phyloP scores from a whole-genome alignment of 2,113 vertebrate species.

The Athene cunicularia region DNA sequence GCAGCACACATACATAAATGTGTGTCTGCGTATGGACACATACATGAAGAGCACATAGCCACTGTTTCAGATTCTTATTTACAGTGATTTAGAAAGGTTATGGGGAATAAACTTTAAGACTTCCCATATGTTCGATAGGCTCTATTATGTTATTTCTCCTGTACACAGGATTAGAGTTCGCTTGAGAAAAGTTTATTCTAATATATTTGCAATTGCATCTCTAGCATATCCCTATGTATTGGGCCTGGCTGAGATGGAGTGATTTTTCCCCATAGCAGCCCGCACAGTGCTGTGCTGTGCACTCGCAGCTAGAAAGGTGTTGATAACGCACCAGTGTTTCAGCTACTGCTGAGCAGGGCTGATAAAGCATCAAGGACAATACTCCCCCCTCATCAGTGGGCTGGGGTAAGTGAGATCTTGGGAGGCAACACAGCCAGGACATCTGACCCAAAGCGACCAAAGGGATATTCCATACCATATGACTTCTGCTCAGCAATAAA shows the following conservation, averaged over 20 bases:
- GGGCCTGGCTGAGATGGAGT: not conserved
- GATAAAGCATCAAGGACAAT: not conserved
- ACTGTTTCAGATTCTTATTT: not conserved
- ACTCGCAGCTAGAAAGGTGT: not conserved
- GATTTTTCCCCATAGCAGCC: not conserved
- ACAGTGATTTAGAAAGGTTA: not conserved
- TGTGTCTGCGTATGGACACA: not conserved
- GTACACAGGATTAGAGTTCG: not conserved
- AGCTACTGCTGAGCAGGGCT: not conserved
- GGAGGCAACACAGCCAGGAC: not conserved
- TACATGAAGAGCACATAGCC: fast-evolving
- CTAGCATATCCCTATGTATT: not conserved
- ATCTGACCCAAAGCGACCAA: not conserved
- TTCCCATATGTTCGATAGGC: not conserved
- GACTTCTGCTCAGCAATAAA: not conserved
- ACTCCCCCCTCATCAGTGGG: not conserved
- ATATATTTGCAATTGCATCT: not conserved
- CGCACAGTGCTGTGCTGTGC: not conserved
- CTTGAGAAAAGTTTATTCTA: not conserved
- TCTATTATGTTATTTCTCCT: not conserved
- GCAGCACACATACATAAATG: not conserved
- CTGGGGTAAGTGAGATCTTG: not conserved
- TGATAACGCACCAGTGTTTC: not conserved
- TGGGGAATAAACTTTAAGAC: not conserved
- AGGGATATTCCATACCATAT: not conserved